Percentiles rank a stretch among this genome's conserved stretches.
phyloP scores from a whole-genome alignment of 2,888 invertebrate genomes.

The Matsumyia berberina region DNA sequence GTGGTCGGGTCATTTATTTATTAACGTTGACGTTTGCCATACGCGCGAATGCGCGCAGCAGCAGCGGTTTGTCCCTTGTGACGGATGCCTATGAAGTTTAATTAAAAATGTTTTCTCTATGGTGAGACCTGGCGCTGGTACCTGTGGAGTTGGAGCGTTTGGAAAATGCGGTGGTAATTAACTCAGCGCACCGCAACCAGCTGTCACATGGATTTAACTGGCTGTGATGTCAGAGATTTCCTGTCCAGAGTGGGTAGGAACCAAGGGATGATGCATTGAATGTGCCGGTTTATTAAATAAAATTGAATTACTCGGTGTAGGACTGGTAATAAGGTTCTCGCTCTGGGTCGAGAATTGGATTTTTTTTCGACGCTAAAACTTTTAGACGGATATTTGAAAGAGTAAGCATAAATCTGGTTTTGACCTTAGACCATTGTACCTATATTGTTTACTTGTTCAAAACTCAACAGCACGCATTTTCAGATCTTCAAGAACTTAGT shows the following conservation, averaged over 20 bases:
- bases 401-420: no score
- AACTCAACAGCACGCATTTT: no score
- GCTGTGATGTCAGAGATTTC: background rate
- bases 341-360: no score
- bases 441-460: no score
- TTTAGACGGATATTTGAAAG: no score
- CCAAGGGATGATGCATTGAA: background rate
- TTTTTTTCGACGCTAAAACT: no score
- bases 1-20: constrained; percentile 45
- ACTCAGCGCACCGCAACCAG: constrained; percentile 15
- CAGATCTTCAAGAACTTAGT: no score
- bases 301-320: no score
- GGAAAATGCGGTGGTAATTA: constrained; percentile 37
- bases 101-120: constrained; percentile 39
- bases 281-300: no score
- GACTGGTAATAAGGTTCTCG: no score
- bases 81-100: constrained; percentile 51
- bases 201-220: constrained; percentile 9
- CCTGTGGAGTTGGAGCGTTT: constrained; percentile 11
- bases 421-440: no score
- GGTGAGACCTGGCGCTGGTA: background rate
- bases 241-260: background rate
- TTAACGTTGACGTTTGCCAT: constrained; percentile 47
- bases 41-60: constrained; percentile 7
- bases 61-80: constrained; percentile 30